These are phyloP conservation scores for Stichopus chloronotus DNA, from an alignment of 35 echinoderm and acorn worm species.

Conservation along the genomic window DNA sequence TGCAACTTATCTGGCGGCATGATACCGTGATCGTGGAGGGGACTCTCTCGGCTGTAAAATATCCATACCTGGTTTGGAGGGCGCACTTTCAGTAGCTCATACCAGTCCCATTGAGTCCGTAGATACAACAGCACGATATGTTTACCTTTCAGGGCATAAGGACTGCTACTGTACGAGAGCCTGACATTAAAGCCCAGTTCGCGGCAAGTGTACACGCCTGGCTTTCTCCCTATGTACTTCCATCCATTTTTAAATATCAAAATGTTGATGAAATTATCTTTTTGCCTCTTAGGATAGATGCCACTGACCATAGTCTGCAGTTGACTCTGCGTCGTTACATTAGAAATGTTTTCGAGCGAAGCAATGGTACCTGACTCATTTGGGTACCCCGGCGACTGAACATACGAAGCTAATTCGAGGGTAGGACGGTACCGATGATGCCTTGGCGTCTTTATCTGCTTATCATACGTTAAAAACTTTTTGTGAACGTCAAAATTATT, in stretches of 20 bases:
- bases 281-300: not conserved
- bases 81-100: conserved; percentile 19
- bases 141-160: not conserved
- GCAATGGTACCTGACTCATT: too few species aligned
- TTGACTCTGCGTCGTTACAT: too few species aligned
- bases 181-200: not conserved
- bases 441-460: too few species aligned
- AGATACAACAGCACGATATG: conserved; percentile 39
- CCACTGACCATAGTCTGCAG: not conserved
- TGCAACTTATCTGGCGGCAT: not conserved
- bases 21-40: conserved; percentile 46
- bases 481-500: too few species aligned
- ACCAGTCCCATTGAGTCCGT: conserved; percentile 42
- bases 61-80: conserved; percentile 52
- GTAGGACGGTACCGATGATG: too few species aligned
- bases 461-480: too few species aligned
- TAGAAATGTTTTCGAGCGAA: too few species aligned
- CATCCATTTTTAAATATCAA: conserved; percentile 39
- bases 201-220: not conserved
- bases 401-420: too few species aligned
- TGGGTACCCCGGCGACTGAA: too few species aligned
- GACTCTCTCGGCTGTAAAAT: conserved; percentile 53
- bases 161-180: conserved; percentile 11
- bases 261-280: conserved; percentile 9
- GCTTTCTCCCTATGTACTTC: not conserved